Base-by-base conservation (phyloP, 2,888 invertebrate species). In the Seira musarum region DNA sequence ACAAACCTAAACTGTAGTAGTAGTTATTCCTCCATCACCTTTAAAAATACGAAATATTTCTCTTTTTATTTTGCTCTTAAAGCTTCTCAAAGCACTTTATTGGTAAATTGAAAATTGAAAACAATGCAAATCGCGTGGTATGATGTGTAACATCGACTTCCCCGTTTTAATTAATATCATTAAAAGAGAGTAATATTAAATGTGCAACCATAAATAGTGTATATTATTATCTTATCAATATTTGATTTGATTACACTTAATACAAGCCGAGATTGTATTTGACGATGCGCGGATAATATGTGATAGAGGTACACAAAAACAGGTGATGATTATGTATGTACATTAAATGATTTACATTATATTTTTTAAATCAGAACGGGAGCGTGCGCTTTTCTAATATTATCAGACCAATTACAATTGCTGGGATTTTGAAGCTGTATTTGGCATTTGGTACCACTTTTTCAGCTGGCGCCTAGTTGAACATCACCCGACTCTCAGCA, bases 401-500 rank as follows among this genome's bases (percentile, higher is more conserved):
- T 40, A 40, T 40, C 40, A 40, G 13, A 40, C 13, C 40, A 40
- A 40, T 40, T 40, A 40, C 40, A 40, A 6, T 40, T 13, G 40
- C 40, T 40, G 6, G 13, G 40, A 40, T 40, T 40, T 40, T 40
- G 46, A 30, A 57, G 68, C 73, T 53, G 73, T 79, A 79, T 79
- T 79, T 79, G 79, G 79, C 79, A 73, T 79, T 79, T 79, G 74
- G 79, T 73, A 79, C 73, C 79, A 73, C 30, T 73, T 73, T 79
- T 79, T 79, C 72, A 73, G 68, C 79, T 79, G 68, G 68, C 79
- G 79, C 79, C 79, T 57, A 72, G 64, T 67, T 53, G 68, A 79
- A 66, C 79, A 68, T 63, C 68, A 72, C 40, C 66, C 2, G 65
- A 71, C 21, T 61, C 24, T 6, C 40, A 40, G 40, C 40, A 40